These are phyloP conservation scores for Periophthalmus modestus DNA, from an alignment of 2,113 vertebrate species.

Conservation along the genomic window DNA sequence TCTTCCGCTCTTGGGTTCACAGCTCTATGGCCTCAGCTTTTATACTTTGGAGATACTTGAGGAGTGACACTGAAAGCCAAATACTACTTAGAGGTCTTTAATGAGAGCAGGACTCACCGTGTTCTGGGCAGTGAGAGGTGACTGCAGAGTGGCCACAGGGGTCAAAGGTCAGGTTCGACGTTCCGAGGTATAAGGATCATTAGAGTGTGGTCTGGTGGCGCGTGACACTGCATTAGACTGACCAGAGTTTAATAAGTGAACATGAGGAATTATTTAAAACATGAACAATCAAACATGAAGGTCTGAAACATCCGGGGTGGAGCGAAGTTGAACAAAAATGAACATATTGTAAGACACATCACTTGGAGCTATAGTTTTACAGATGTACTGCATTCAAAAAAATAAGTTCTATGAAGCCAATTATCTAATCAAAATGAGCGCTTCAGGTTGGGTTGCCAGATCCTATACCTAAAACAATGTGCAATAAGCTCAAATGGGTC, in stretches of 20 bases:
- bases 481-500: too few species aligned
- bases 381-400: too few species aligned
- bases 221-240: slow-evolving; percentile 66
- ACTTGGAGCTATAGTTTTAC: too few species aligned
- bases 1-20: slow-evolving; percentile 22
- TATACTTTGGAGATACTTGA: slow-evolving; percentile 52
- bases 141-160: slow-evolving; percentile 31
- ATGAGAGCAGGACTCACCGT: slow-evolving; percentile 51
- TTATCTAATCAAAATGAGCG: too few species aligned
- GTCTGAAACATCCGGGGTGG: neutral
- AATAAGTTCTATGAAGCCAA: too few species aligned
- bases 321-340: neutral
- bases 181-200: slow-evolving; percentile 37
- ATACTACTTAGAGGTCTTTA: slow-evolving; percentile 68
- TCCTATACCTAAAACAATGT: too few species aligned
- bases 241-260: slow-evolving; percentile 43
- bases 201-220: slow-evolving; percentile 23
- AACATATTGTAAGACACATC: neutral
- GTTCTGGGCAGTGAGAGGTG: slow-evolving; percentile 31
- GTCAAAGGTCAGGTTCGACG: slow-evolving; percentile 49
- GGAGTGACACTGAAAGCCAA: slow-evolving; percentile 68
- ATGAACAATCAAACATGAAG: slow-evolving; percentile 1
- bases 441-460: too few species aligned
- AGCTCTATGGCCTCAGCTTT: slow-evolving; percentile 43
- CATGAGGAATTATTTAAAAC: slow-evolving; percentile 30